Percentiles rank a stretch among this genome's conserved stretches.
These are phyloP conservation scores for Zaprionus gabonicus DNA, from an alignment of 1,140 invertebrate species.

Conservation along the genomic window DNA sequence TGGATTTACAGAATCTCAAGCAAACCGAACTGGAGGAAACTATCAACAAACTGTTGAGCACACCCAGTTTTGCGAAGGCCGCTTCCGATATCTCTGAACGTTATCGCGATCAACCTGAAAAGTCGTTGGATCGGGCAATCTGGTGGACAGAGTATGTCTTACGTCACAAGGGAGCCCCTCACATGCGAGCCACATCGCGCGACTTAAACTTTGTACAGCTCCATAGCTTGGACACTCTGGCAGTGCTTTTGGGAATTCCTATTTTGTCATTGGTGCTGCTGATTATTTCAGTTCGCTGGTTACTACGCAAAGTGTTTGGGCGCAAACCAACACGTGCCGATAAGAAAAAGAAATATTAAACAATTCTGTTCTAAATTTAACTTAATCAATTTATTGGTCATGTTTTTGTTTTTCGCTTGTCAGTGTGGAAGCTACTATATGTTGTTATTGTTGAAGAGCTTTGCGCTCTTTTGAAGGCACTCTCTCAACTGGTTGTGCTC, in stretches of 20 bases:
- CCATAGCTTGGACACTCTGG: conserved; percentile 85
- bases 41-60: conserved; percentile 75
- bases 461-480: too few relatives aligned
- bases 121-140: conserved; percentile 88
- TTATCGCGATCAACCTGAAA: conserved; percentile 86
- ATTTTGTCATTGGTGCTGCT: conserved; percentile 14
- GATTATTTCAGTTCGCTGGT: conserved; percentile 19
- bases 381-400: neutral
- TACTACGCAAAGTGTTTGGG: conserved; percentile 17
- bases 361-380: neutral
- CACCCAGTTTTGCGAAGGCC: conserved; percentile 80
- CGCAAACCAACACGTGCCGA: conserved; percentile 10
- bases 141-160: conserved; percentile 90
- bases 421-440: neutral
- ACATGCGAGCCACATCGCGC: conserved; percentile 56
- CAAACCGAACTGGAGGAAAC: conserved; percentile 65
- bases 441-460: neutral
- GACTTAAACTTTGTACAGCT: conserved; percentile 84
- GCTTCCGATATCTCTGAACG: conserved; percentile 85
- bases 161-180: conserved; percentile 84
- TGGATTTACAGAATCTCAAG: conserved; percentile 82
- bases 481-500: neutral
- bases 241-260: conserved; percentile 45
- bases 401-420: neutral
- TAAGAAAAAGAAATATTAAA: conserved; percentile 52